Conservation (phyloP, 2,113 vertebrate genomes). For the Xenopus laevis region DNA sequence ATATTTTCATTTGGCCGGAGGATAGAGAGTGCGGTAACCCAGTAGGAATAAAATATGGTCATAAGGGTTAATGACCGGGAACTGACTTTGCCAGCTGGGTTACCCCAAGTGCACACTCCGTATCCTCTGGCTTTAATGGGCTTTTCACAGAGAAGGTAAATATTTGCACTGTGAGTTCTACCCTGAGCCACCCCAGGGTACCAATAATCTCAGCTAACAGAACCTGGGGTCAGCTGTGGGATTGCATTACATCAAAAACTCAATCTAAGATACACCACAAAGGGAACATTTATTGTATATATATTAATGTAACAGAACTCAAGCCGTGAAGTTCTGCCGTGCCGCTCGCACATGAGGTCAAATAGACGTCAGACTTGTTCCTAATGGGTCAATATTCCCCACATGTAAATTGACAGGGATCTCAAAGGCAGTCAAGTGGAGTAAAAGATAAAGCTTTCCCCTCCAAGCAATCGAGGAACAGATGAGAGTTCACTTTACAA, state of each 20-base stretch:
- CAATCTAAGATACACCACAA: not conserved
- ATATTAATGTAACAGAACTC: not conserved
- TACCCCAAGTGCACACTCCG: not conserved
- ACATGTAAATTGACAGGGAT: no score
- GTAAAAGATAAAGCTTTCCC: no score
- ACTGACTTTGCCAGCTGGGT: not conserved
- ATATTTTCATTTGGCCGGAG: no score
- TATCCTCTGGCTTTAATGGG: not conserved
- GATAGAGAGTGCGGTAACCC: no score
- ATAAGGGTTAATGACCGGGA: no score
- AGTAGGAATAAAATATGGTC: no score
- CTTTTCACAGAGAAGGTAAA: not conserved
- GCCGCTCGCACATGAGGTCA: no score
- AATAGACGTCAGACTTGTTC: no score
- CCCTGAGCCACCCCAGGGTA: not conserved
- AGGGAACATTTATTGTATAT: slow-evolving; percentile 8
- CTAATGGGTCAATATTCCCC: no score
- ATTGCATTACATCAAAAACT: not conserved
- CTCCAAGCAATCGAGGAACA: no score
- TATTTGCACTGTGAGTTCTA: slow-evolving; percentile 3
- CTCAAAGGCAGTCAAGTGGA: no score
- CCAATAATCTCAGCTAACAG: slow-evolving; percentile 5
- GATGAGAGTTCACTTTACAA: no score
- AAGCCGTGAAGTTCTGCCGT: not conserved
- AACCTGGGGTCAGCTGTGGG: not conserved